Evolutionary conservation across 2,797 vertebrate species (phyloP).

Genomic region (Sebastes flavidus): DNA sequence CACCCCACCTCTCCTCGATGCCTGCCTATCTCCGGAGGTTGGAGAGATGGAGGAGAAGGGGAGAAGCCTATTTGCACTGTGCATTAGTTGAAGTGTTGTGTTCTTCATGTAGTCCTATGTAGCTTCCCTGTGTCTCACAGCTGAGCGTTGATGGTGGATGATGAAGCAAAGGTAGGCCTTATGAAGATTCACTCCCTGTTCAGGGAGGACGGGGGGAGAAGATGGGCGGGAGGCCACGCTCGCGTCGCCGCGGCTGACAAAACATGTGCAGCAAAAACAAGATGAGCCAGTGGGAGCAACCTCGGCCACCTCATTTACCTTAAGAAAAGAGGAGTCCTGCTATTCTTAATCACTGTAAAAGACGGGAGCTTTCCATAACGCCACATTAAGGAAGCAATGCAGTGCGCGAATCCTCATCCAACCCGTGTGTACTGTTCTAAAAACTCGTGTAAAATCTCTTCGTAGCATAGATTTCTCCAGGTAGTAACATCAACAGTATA

Average conservation of each 20-base stretch:
- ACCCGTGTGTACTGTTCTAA: conserved; percentile 55
- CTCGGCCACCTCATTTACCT: conserved; percentile 74
- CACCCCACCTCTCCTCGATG: conserved; percentile 45
- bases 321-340: conserved; percentile 73
- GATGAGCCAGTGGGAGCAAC: conserved; percentile 59
- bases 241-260: conserved; percentile 38
- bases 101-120: conserved; percentile 73
- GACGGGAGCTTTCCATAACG: conserved; percentile 67
- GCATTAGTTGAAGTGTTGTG: conserved; percentile 81
- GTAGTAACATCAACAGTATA: conserved; percentile 67
- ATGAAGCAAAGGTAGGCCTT: conserved; percentile 56
- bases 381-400: conserved; percentile 55
- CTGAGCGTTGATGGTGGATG: conserved; percentile 54
- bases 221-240: conserved; percentile 1
- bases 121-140: conserved; percentile 71
- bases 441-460: conserved; percentile 63
- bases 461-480: conserved; percentile 70
- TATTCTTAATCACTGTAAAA: conserved; percentile 75
- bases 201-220: conserved; percentile 31
- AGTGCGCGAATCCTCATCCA: conserved; percentile 59
- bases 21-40: conserved; percentile 40
- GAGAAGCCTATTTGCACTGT: conserved; percentile 86
- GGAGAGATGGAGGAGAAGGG: conserved; percentile 40
- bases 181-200: conserved; percentile 60
- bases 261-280: conserved; percentile 66